These are phyloP conservation scores for Hetaerina americana DNA, from an alignment of 1,140 invertebrate genomes.

Conservation along the genomic window DNA sequence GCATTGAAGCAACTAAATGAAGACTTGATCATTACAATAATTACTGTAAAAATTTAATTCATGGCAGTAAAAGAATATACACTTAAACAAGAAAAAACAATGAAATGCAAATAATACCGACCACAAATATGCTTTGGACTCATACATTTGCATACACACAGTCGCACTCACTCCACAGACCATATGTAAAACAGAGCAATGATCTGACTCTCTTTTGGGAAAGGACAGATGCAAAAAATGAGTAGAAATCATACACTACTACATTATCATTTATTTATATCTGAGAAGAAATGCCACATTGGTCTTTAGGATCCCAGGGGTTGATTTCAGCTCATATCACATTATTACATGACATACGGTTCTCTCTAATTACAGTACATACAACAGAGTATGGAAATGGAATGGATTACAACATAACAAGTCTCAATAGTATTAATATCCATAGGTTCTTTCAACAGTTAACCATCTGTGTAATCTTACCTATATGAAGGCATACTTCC, in stretches of 20 bases:
- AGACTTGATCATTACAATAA: not conserved
- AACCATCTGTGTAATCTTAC: slow-evolving; percentile 33
- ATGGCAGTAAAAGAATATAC: not conserved
- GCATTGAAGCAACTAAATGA: not conserved
- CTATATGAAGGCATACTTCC: slow-evolving; percentile 67
- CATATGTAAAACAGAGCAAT: not conserved
- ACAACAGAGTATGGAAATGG: not conserved
- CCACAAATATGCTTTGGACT: not conserved
- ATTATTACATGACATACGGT: not conserved
- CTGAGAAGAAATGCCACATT: not conserved
- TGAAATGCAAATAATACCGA: not conserved
- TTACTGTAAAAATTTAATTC: not conserved
- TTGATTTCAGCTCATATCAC: not conserved
- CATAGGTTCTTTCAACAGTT: not conserved
- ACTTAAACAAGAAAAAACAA: not conserved
- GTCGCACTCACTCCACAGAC: not conserved
- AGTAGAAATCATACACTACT: not conserved
- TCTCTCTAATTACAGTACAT: not conserved
- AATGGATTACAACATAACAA: not conserved
- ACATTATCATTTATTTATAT: not conserved
- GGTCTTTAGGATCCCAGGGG: slow-evolving; percentile 4
- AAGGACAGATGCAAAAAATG: not conserved
- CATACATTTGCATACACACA: not conserved
- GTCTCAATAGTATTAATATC: not conserved
- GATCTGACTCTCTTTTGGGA: not conserved